These are phyloP conservation scores for Plectrocnemia conspersa DNA, from an alignment of 1,140 invertebrate species.

Conservation along the genomic window DNA sequence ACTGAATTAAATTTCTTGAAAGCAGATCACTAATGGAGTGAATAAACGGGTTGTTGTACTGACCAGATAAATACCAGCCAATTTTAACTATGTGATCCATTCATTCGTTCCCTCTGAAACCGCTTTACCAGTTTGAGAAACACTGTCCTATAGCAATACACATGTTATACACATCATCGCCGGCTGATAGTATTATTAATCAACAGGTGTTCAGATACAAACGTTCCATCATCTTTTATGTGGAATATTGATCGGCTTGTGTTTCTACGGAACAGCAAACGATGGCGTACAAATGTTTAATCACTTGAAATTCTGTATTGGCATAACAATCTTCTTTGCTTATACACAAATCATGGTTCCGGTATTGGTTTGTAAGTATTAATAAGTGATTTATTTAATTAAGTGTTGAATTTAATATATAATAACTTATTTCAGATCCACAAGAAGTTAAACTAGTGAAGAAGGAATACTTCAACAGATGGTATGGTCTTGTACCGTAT, in stretches of 20 bases:
- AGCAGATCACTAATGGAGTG: neutral
- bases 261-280: conserved; percentile 57
- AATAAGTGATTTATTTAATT: conserved; percentile 8
- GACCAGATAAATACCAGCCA: too few relatives aligned
- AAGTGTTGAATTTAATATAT: neutral
- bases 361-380: conserved; percentile 55
- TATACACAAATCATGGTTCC: conserved; percentile 65
- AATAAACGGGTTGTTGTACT: conserved; percentile 1
- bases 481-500: conserved; percentile 75
- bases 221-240: conserved; percentile 57
- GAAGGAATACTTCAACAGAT: conserved; percentile 78
- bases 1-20: conserved; percentile 3
- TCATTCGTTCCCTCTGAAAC: too few relatives aligned
- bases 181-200: conserved; percentile 19
- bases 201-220: conserved; percentile 55
- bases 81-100: too few relatives aligned
- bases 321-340: conserved; percentile 57
- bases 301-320: conserved; percentile 62
- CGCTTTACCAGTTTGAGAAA: too few relatives aligned
- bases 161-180: too few relatives aligned
- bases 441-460: conserved; percentile 74
- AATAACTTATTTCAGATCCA: conserved; percentile 58
- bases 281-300: conserved; percentile 62
- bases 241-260: conserved; percentile 52
- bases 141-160: too few relatives aligned